Conservation (phyloP, 2,888 invertebrate species). For the Hetaerina titia region DNA sequence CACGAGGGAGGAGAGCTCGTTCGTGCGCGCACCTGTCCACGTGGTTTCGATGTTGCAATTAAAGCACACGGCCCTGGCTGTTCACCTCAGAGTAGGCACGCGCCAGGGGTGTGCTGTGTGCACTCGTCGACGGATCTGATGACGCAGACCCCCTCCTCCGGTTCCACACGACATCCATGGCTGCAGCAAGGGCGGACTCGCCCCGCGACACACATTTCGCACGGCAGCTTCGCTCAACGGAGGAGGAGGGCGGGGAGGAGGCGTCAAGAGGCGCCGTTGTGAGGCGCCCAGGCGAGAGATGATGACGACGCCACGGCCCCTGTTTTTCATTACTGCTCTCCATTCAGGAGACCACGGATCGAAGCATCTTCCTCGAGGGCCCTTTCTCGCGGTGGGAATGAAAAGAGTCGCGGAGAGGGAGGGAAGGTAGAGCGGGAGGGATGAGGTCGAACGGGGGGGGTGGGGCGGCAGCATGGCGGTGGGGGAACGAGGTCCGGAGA, state of each 20-base stretch:
- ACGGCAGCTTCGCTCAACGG: background rate
- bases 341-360: slow-evolving; percentile 35
- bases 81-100: background rate
- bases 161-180: too few relatives aligned
- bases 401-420: background rate
- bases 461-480: background rate
- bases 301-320: background rate
- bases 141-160: background rate
- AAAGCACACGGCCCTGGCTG: background rate
- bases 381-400: background rate
- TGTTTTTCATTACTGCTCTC: slow-evolving; percentile 7
- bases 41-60: background rate
- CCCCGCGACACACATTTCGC: background rate
- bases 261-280: background rate
- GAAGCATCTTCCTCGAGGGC: background rate
- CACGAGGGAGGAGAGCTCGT: background rate
- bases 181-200: too few relatives aligned
- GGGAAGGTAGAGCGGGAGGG: background rate
- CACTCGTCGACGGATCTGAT: background rate
- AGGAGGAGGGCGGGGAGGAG: background rate
- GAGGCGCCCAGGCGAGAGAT: background rate
- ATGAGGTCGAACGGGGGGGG: background rate
- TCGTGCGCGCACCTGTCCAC: background rate
- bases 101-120: background rate
- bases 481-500: background rate